phyloP scores from a whole-genome alignment of 2,113 vertebrate genomes.

The Zapus hudsonius region DNA sequence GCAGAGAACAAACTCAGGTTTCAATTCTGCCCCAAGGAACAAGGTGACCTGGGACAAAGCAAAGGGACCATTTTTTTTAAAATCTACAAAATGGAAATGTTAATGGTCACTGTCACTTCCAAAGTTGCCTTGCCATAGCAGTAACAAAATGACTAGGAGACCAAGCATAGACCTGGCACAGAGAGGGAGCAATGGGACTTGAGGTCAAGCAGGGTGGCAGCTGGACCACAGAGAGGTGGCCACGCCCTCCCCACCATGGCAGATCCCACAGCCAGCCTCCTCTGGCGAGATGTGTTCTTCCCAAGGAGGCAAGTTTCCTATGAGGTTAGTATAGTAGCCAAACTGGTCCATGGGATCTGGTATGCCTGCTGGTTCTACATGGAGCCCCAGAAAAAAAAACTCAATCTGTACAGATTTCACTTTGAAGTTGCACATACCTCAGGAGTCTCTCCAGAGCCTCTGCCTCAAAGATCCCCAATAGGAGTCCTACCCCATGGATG shows the following conservation, averaged over 20 bases:
- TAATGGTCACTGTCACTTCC: fast-evolving
- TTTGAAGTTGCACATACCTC: not conserved
- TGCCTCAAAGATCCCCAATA: no score
- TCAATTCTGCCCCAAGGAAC: not conserved
- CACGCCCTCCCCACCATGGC: fast-evolving
- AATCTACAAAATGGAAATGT: not conserved
- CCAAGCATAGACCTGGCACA: fast-evolving
- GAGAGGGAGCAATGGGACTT: fast-evolving
- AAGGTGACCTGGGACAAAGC: not conserved
- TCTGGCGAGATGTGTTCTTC: fast-evolving
- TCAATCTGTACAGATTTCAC: fast-evolving
- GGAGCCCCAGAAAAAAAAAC: no score
- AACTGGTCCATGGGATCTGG: fast-evolving
- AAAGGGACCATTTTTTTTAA: fast-evolving
- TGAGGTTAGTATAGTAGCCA: fast-evolving
- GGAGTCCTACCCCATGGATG: not conserved
- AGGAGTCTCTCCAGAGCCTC: fast-evolving
- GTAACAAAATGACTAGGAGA: not conserved
- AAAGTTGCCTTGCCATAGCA: not conserved
- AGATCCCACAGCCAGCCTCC: fast-evolving
- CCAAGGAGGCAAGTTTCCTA: not conserved
- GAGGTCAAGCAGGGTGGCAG: fast-evolving
- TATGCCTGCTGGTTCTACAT: fast-evolving
- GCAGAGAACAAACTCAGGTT: not conserved
- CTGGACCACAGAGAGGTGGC: fast-evolving